Conservation (phyloP, 2,113 vertebrate species). For the Reinhardtius hippoglossoides region DNA sequence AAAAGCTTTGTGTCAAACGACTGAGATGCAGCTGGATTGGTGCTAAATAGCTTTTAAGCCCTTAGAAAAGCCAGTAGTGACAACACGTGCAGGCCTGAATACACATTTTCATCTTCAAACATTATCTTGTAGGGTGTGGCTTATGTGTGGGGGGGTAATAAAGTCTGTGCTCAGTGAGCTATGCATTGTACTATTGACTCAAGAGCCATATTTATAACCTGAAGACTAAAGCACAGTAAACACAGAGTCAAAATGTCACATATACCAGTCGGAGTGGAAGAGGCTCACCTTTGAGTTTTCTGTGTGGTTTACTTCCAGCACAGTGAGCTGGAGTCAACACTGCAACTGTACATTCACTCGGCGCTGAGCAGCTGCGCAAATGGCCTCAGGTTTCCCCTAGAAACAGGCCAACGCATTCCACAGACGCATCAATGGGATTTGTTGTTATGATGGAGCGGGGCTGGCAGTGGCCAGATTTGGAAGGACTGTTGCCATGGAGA, state of each 20-base stretch:
- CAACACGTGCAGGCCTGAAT: conserved; percentile 34
- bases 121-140: conserved; percentile 23
- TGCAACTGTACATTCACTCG: conserved; percentile 58
- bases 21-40: conserved; percentile 71
- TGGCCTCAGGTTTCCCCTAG: conserved; percentile 63
- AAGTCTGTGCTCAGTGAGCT: conserved; percentile 29
- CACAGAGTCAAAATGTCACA: conserved; percentile 3
- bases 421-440: conserved; percentile 77
- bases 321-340: conserved; percentile 36
- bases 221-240: background rate
- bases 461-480: conserved; percentile 72
- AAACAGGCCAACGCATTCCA: conserved; percentile 75
- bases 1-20: conserved; percentile 72
- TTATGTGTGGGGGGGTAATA: conserved; percentile 25
- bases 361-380: conserved; percentile 64
- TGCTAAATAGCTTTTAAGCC: conserved; percentile 66
- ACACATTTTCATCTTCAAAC: conserved; percentile 52
- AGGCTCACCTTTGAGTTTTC: conserved; percentile 32
- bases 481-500: conserved; percentile 80
- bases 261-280: conserved; percentile 3
- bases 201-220: conserved; percentile 12
- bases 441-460: conserved; percentile 76
- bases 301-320: conserved; percentile 37
- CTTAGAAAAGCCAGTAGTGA: conserved; percentile 47
- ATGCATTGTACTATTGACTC: conserved; percentile 7